Percentiles rank a stretch among this genome's conserved stretches.
phyloP scores from a whole-genome alignment of 2,797 vertebrate genomes.

The Uromys caudimaculatus region DNA sequence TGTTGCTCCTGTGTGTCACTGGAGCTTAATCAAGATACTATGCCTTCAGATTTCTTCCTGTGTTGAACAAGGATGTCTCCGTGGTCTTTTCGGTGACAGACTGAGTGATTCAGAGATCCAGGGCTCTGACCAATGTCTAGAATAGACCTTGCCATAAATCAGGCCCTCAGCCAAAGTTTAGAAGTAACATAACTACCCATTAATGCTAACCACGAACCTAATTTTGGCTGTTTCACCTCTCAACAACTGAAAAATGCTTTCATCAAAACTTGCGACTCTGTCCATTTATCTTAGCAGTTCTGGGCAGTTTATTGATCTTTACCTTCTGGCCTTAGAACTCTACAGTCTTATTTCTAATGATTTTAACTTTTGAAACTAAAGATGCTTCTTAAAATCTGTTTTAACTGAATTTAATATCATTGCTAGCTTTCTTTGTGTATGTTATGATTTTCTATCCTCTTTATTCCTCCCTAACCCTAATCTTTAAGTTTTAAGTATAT shows the following conservation, averaged over 20 bases:
- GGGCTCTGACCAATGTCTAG: neutral
- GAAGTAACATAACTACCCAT: neutral
- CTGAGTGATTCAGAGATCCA: neutral
- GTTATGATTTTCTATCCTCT: constrained; percentile 4
- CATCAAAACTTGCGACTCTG: neutral
- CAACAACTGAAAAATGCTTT: neutral
- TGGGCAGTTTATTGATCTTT: neutral
- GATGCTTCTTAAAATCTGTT: neutral
- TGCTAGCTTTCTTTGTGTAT: neutral
- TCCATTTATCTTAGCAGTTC: neutral
- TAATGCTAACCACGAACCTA: neutral
- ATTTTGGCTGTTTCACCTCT: neutral
- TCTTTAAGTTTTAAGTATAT: neutral
- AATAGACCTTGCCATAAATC: neutral
- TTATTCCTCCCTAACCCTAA: neutral
- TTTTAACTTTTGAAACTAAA: neutral
- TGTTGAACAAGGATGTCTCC: neutral
- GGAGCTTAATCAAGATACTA: neutral
- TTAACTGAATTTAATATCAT: neutral
- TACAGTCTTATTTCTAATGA: neutral
- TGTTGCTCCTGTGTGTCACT: neutral
- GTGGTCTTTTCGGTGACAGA: neutral
- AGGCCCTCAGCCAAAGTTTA: neutral
- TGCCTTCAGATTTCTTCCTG: neutral
- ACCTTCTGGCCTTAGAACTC: constrained; percentile 8